These are phyloP conservation scores for Strigamia maritima DNA, from an alignment of 2,888 invertebrate genomes.

Conservation along the genomic window DNA sequence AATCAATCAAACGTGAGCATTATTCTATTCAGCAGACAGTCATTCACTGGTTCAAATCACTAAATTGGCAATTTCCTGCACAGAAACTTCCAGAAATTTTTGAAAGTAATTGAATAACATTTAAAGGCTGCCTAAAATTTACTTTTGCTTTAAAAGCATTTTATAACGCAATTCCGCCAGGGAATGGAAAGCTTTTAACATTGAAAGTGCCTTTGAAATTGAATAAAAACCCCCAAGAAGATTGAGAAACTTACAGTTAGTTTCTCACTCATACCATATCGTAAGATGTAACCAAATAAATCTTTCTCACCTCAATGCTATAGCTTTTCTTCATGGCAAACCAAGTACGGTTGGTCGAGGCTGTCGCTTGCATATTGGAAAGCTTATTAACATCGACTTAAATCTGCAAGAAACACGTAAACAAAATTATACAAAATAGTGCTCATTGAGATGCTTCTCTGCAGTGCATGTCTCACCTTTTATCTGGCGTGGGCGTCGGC, in stretches of 20 bases:
- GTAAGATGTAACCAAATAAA: background rate
- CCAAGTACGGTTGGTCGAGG: constrained; percentile 91
- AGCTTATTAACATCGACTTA: background rate
- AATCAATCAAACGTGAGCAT: background rate
- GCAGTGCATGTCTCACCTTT: constrained; percentile 10
- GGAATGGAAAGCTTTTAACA: background rate
- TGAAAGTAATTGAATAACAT: too few species aligned
- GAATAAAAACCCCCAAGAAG: background rate
- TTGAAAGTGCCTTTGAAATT: background rate
- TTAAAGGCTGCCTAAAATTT: background rate
- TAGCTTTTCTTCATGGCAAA: constrained; percentile 96
- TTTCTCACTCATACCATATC: too few species aligned
- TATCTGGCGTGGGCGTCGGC: background rate
- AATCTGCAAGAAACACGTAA: background rate
- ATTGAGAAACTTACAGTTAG: too few species aligned
- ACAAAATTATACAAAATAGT: background rate
- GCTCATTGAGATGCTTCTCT: background rate
- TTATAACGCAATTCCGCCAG: background rate
- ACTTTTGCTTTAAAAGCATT: background rate
- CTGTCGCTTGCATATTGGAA: constrained; percentile 62
- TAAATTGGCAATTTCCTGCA: background rate
- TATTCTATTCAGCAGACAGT: background rate
- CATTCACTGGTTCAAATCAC: background rate
- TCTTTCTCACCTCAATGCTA: constrained; percentile 84
- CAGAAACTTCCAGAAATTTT: background rate